Evolutionary conservation across 1,140 invertebrate genomes (phyloP).

Genomic region (Agrypnia vestita): DNA sequence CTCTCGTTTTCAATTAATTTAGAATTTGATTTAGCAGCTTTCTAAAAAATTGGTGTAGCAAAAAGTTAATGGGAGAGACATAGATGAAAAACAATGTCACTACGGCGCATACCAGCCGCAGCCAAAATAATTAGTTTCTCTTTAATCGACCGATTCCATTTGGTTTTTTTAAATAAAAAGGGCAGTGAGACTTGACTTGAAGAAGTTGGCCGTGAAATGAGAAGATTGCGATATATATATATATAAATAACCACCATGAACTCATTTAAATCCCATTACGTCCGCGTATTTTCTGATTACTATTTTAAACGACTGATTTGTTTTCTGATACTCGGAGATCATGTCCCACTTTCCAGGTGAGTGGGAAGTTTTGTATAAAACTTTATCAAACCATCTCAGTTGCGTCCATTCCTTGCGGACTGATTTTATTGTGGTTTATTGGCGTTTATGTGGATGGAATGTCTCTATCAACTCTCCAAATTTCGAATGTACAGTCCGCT

Average conservation of each 20-base stretch:
- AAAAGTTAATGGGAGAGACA: conserved; percentile 18
- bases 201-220: not conserved
- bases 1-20: conserved; percentile 25
- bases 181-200: not conserved
- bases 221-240: not conserved
- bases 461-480: too few species aligned
- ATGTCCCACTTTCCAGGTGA: not conserved
- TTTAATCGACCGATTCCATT: not conserved
- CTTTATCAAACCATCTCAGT: too few species aligned
- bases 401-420: too few species aligned
- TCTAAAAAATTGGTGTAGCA: conserved; percentile 13
- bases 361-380: not conserved
- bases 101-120: not conserved
- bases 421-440: too few species aligned
- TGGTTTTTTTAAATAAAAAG: not conserved
- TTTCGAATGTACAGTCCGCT: too few species aligned
- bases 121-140: not conserved
- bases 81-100: not conserved
- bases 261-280: too few species aligned
- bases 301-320: not conserved
- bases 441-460: too few species aligned
- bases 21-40: not conserved
- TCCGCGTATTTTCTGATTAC: too few species aligned
- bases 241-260: too few species aligned
- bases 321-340: not conserved